Percentiles rank a stretch among this genome's conserved stretches.
Conservation (phyloP, 2,888 invertebrate species). For the Lasiommata megera region DNA sequence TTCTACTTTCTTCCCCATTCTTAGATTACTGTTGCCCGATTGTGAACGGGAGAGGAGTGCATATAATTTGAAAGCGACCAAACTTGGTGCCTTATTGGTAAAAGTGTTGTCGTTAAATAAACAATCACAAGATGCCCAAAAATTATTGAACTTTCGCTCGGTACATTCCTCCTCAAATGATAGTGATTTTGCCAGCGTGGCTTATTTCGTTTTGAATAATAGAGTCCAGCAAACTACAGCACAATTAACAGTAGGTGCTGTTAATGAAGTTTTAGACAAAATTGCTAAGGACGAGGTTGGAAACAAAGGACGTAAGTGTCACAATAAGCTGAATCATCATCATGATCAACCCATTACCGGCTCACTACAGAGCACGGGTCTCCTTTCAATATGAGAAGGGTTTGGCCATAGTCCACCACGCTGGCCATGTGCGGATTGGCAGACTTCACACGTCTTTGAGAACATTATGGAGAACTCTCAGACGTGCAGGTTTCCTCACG, state of each 20-base stretch:
- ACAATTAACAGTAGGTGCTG: conserved; percentile 83
- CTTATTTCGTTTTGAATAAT: conserved; percentile 85
- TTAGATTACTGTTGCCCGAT: conserved; percentile 90
- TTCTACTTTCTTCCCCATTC: conserved; percentile 84
- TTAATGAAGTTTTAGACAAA: conserved; percentile 88
- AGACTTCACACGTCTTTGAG: no score
- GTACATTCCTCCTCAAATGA: conserved; percentile 70
- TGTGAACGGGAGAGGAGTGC: conserved; percentile 89
- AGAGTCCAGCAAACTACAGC: conserved; percentile 65
- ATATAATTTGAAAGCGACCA: conserved; percentile 91
- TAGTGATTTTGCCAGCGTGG: conserved; percentile 90
- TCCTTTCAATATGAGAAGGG: no score
- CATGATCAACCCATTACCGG: no score
- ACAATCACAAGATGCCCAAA: conserved; percentile 72
- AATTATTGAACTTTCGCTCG: conserved; percentile 69
- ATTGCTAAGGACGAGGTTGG: conserved; percentile 86
- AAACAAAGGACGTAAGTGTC: conserved; percentile 79
- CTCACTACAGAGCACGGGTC: no score
- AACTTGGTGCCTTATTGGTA: conserved; percentile 87
- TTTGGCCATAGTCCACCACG: no score
- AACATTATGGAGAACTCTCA: no score
- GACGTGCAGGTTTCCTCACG: no score
- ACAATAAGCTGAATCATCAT: no score
- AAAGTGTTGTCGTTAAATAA: conserved; percentile 88
- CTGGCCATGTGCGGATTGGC: no score